Percentiles rank a stretch among this genome's conserved stretches.
Conservation (phyloP, 2,113 vertebrate genomes). For the Heterotis niloticus region DNA sequence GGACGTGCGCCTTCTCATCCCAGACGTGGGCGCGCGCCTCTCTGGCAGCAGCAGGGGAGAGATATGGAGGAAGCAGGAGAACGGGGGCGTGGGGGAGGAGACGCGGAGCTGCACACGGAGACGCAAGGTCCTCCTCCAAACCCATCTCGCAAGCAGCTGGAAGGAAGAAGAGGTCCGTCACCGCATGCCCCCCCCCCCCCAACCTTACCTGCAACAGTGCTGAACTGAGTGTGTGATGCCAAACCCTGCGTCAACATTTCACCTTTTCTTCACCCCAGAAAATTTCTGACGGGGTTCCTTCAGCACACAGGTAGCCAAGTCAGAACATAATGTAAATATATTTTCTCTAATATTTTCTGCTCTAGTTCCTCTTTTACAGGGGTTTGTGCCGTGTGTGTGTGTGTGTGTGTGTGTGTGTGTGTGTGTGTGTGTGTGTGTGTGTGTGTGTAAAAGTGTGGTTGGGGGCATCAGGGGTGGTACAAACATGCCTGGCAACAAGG, state of each 20-base stretch:
- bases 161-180: too few relatives aligned
- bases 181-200: too few relatives aligned
- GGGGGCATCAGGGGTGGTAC: neutral
- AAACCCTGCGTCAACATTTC: too few relatives aligned
- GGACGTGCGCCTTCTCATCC: slow-evolving; percentile 20
- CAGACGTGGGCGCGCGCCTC: neutral
- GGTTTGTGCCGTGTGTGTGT: too few relatives aligned
- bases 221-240: too few relatives aligned
- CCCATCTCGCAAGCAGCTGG: neutral
- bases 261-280: too few relatives aligned
- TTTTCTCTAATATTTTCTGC: slow-evolving; percentile 22
- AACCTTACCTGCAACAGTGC: too few relatives aligned
- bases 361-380: slow-evolving; percentile 6
- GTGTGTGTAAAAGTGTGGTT: neutral
- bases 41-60: neutral
- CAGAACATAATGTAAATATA: neutral
- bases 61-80: neutral
- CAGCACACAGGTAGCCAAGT: neutral
- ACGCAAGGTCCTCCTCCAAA: neutral
- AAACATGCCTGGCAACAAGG: slow-evolving; percentile 23
- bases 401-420: too few relatives aligned
- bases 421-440: too few relatives aligned
- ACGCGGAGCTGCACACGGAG: too few relatives aligned
- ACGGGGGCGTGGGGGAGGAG: neutral
- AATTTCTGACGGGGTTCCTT: too few relatives aligned